A percentile compares a stretch with the other conserved stretches of the same genome.
These are phyloP conservation scores for Clepsis dumicolana DNA, from an alignment of 2,888 invertebrate species.

Conservation along the genomic window DNA sequence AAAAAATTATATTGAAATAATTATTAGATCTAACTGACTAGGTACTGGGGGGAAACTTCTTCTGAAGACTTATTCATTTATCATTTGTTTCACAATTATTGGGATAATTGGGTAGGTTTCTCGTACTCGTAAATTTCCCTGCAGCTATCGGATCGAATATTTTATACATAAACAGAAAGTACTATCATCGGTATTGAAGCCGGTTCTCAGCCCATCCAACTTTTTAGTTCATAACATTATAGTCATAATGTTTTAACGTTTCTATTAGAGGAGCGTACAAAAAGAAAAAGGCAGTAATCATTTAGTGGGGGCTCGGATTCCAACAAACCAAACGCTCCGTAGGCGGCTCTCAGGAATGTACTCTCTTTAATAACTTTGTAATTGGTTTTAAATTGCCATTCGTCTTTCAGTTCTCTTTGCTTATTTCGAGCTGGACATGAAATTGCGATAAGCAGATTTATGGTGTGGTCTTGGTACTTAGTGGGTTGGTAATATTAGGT, in stretches of 20 bases:
- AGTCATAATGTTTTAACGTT: constrained; percentile 70
- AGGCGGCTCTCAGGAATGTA: constrained; percentile 59
- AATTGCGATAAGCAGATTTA: constrained; percentile 15
- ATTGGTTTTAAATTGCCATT: constrained; percentile 44
- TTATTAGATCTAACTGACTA: too few relatives aligned
- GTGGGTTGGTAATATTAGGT: too few relatives aligned
- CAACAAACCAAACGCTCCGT: constrained; percentile 66
- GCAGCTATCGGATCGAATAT: too few relatives aligned
- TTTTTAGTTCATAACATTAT: constrained; percentile 58
- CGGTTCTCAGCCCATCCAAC: constrained; percentile 7
- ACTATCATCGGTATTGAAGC: background rate
- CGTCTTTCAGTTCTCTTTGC: constrained; percentile 36
- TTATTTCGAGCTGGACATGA: constrained; percentile 12
- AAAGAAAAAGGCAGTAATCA: constrained; percentile 71
- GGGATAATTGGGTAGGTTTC: too few relatives aligned
- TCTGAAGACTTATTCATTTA: too few relatives aligned
- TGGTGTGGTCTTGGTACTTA: too few relatives aligned
- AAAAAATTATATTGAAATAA: too few relatives aligned
- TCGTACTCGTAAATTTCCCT: too few relatives aligned
- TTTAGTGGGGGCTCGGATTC: constrained; percentile 74
- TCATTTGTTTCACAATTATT: too few relatives aligned
- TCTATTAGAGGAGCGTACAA: constrained; percentile 65
- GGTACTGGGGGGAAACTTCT: too few relatives aligned
- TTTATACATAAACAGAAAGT: too few relatives aligned
- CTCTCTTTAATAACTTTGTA: constrained; percentile 47